phyloP scores from a whole-genome alignment of 2,797 vertebrate species.

The Phylloscopus collybita region DNA sequence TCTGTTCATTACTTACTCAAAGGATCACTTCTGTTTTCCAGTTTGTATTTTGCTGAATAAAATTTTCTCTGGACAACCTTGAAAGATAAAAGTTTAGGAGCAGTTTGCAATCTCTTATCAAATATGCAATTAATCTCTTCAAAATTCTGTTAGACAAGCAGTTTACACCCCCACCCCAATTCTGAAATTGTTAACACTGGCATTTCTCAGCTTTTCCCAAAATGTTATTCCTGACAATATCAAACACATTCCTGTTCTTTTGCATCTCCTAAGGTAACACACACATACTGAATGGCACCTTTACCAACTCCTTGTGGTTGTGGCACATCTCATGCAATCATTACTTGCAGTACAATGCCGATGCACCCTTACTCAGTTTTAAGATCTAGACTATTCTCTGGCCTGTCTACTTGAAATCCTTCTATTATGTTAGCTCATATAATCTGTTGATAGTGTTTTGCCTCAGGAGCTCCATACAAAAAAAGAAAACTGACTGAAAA shows the following conservation, averaged over 20 bases:
- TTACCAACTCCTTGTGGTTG: not conserved
- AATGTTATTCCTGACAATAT: not conserved
- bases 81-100: slow-evolving; percentile 23
- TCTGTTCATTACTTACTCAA: slow-evolving; percentile 53
- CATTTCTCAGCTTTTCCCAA: not conserved
- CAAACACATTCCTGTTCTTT: not conserved
- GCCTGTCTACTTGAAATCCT: not conserved
- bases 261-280: not conserved
- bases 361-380: not conserved
- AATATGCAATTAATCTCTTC: not conserved
- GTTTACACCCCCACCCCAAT: not conserved
- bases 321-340: not conserved
- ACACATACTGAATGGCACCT: not conserved
- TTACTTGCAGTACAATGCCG: not conserved
- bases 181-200: not conserved
- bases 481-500: not conserved
- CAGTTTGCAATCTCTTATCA: not conserved
- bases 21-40: not conserved
- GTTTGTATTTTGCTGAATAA: not conserved
- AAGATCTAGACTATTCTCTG: not conserved
- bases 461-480: not conserved
- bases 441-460: not conserved
- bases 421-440: not conserved
- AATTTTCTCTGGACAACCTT: slow-evolving; percentile 52
- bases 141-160: not conserved